Evolutionary conservation across 2,888 invertebrate genomes (phyloP).

Genomic region (Entomobrya multifasciata): DNA sequence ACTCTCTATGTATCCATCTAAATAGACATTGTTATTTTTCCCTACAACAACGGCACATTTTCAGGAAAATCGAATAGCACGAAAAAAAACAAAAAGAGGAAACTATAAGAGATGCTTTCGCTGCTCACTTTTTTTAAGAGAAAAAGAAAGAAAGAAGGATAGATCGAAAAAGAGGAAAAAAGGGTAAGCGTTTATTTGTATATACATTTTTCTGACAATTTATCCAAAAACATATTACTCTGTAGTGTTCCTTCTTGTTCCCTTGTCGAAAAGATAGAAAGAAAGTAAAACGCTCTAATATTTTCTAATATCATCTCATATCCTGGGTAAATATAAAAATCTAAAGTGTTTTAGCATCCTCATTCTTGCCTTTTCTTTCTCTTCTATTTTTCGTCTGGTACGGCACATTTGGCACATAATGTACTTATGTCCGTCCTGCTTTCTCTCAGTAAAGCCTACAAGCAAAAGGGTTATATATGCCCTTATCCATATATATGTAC

Average conservation of each 20-base stretch:
- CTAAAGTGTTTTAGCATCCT: background rate
- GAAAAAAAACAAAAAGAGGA: background rate
- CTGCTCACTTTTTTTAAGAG: background rate
- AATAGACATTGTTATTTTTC: no score
- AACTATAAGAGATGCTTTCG: background rate
- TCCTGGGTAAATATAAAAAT: background rate
- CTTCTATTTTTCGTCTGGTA: background rate
- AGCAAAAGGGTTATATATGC: slow-evolving; percentile 24
- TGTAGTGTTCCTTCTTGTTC: background rate
- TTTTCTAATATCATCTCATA: slow-evolving; percentile 43
- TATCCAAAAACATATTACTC: slow-evolving; percentile 10
- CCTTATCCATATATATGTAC: background rate
- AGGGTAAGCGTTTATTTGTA: slow-evolving; percentile 27
- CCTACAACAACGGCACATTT: no score
- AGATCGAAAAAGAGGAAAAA: background rate
- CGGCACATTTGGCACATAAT: slow-evolving; percentile 12
- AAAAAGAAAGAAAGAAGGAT: background rate
- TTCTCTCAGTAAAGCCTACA: background rate
- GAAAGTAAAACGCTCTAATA: slow-evolving; percentile 25
- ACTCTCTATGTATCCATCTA: no score
- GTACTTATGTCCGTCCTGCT: slow-evolving; percentile 48
- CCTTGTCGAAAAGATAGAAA: background rate
- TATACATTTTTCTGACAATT: slow-evolving; percentile 17
- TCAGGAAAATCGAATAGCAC: slow-evolving; percentile 9
- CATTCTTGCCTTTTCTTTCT: background rate